Conservation (phyloP, 1,140 invertebrate genomes). For the Musca domestica region DNA sequence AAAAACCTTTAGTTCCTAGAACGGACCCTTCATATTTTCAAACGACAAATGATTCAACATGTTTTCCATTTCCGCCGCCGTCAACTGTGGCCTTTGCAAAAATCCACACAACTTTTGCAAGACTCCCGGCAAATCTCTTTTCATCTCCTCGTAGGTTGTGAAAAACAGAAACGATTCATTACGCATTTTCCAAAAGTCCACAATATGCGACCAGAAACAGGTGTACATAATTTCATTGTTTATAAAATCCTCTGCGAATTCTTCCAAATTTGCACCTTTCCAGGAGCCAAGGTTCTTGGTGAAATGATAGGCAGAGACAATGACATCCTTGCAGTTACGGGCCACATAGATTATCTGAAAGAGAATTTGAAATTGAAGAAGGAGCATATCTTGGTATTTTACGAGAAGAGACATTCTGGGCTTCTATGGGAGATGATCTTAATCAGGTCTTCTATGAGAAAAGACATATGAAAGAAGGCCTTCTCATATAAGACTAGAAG, state of each 20-base stretch:
- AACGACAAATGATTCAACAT: conserved; percentile 58
- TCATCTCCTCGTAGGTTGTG: conserved; percentile 64
- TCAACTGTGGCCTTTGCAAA: conserved; percentile 56
- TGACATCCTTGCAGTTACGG: conserved; percentile 74
- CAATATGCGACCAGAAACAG: conserved; percentile 60
- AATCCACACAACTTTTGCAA: conserved; percentile 60
- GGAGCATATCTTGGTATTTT: too few relatives aligned
- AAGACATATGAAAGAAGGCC: too few relatives aligned
- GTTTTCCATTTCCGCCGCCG: conserved; percentile 54
- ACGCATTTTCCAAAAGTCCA: conserved; percentile 57
- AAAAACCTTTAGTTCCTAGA: too few relatives aligned
- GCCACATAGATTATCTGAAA: conserved; percentile 69
- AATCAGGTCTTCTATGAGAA: too few relatives aligned
- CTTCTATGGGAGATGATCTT: too few relatives aligned
- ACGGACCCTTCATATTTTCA: conserved; percentile 62
- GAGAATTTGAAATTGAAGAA: too few relatives aligned
- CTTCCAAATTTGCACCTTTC: conserved; percentile 57
- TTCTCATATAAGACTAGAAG: too few relatives aligned
- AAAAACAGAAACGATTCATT: conserved; percentile 59
- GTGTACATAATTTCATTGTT: conserved; percentile 56
- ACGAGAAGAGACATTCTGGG: too few relatives aligned
- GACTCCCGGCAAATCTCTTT: conserved; percentile 59
- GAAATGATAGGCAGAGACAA: conserved; percentile 72
- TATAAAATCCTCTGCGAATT: conserved; percentile 63
- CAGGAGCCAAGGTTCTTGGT: conserved; percentile 58